A percentile compares a stretch with the other conserved stretches of the same genome.
phyloP scores from a whole-genome alignment of 2,113 vertebrate genomes.

The Chaetorhynchus papuensis region DNA sequence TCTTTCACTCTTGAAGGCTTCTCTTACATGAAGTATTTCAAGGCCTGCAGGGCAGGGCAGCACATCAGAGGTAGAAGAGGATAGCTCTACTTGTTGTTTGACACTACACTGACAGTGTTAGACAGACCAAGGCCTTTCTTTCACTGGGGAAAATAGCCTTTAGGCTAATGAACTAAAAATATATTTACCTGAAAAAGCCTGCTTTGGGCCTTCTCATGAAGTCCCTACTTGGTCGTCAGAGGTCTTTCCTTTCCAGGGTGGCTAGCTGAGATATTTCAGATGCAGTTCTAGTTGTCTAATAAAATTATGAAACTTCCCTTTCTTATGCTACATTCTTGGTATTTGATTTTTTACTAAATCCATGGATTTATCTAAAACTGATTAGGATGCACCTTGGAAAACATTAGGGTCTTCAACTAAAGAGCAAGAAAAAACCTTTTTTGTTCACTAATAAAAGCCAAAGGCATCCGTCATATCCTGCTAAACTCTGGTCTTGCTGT shows the following conservation, averaged over 20 bases:
- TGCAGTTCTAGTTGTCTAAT: not conserved
- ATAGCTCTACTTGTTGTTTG: not conserved
- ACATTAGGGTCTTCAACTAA: not conserved
- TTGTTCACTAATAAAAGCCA: not conserved
- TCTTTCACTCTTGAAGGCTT: not conserved
- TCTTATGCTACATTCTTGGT: not conserved
- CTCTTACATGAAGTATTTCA: accelerated
- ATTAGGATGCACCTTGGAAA: not conserved
- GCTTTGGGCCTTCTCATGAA: not conserved
- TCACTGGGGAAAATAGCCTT: not conserved
- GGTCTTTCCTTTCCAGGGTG: not conserved
- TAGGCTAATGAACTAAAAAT: not conserved
- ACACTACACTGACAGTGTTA: not conserved
- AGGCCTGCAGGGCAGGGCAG: not conserved
- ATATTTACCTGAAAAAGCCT: not conserved
- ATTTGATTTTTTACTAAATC: not conserved
- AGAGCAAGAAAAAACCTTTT: not conserved
- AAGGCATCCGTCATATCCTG: not conserved
- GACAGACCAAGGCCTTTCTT: not conserved
- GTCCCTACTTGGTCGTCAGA: not conserved
- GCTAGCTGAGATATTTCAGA: not conserved
- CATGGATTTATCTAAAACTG: not conserved
- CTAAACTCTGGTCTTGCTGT: not conserved
- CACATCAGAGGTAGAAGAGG: not conserved
- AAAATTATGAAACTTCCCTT: not conserved